A percentile compares a stretch with the other conserved stretches of the same genome.
Conservation (phyloP, 2,113 vertebrate genomes). For the Circaetus cinerascens region DNA sequence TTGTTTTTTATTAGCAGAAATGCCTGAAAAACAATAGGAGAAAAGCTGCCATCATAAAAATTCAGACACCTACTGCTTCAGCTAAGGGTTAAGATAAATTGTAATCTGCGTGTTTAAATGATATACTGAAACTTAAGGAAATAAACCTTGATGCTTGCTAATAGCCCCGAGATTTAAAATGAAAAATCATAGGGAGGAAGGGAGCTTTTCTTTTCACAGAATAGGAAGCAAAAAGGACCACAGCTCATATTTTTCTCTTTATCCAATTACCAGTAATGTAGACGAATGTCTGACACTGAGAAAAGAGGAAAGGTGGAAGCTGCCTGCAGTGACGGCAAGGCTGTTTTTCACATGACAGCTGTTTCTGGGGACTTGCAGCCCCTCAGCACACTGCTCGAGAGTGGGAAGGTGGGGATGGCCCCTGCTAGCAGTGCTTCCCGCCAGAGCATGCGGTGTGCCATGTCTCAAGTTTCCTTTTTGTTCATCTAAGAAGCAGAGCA, state of each 20-base stretch:
- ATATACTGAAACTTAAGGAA: neutral
- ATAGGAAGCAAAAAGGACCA: neutral
- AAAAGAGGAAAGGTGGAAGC: neutral
- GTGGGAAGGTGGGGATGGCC: neutral
- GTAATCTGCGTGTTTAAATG: neutral
- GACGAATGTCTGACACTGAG: neutral
- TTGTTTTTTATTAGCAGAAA: slow-evolving; percentile 30
- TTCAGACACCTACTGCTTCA: neutral
- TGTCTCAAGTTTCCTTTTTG: slow-evolving; percentile 24
- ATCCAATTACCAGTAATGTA: neutral
- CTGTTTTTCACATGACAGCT: neutral
- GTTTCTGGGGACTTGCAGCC: neutral
- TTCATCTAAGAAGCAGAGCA: neutral
- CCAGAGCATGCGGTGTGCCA: rapidly evolving
- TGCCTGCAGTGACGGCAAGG: neutral
- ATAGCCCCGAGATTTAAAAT: neutral
- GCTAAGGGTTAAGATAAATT: neutral
- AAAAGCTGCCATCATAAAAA: neutral
- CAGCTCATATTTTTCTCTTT: neutral
- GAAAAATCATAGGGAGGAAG: neutral
- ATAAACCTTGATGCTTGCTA: neutral
- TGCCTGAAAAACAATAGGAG: slow-evolving; percentile 13
- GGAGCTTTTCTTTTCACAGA: neutral
- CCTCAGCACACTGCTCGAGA: neutral
- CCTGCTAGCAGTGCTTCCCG: neutral